Evolutionary conservation across 2,888 invertebrate genomes (phyloP), one percentile per base, ranked within the genome.

Genomic region (Bellardia pandia): DNA sequence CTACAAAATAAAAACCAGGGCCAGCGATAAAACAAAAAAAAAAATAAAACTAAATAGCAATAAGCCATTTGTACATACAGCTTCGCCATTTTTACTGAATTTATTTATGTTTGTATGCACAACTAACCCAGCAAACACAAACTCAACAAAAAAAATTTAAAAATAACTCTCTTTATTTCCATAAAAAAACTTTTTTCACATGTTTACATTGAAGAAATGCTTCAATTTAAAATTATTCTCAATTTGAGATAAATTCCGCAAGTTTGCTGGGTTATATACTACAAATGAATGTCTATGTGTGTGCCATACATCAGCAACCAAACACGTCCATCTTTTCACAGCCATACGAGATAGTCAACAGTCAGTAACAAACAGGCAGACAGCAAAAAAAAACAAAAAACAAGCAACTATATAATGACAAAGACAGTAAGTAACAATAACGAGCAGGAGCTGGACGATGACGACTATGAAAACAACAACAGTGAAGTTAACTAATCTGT

Each of bases 271-370:
- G 37, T 4, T 45, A 45, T 45, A 45, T 13, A 45, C 51, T 42
- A 42, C 13, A 13, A 45, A 45, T 45, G 45, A 14, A 48, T 58
- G 9, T 13, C 6, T 56, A 7, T n/a, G 37, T 60, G 37, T n/a
- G 37, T 40, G 8, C 8, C 37, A 51, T 69, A 69, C 33, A n/a
- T 51, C 37, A 69, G 7, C 58, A 71, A 37, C 8, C 58, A 78
- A 78, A 66, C 23, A 81, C 76, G 60, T 58, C 56, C 64, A 74
- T 64, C 53, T 51, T 60, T 68, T 58, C 37, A 13, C 62, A 62
- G 8, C 23, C 62, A 69, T 11, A 58, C 68, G 62, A 69, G 42
- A 45, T n/a, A 66, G 48, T 37, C 58, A 48, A 37, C 53, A 62
- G 37, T 33, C 51, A 37, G 37, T 8, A 45, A 64, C 45, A 58